Conservation (phyloP, 2,797 vertebrate genomes). For the Darevskia mixta region DNA sequence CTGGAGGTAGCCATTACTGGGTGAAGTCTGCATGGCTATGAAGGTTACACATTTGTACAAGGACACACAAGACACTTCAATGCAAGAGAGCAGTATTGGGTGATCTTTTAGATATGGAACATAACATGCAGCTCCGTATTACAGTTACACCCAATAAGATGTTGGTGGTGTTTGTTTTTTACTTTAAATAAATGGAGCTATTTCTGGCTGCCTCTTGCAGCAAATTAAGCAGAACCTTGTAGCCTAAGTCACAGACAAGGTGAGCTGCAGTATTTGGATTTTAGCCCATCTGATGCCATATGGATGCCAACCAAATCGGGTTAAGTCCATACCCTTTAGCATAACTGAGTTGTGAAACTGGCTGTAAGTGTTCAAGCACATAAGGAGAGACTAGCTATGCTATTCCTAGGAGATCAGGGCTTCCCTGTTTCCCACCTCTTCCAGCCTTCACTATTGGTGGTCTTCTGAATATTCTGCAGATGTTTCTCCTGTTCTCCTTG, state of each 20-base stretch:
- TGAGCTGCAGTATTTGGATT: constrained; percentile 14
- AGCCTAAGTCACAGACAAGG: neutral
- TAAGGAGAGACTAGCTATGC: neutral
- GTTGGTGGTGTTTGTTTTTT: neutral
- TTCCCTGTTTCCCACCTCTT: constrained; percentile 36
- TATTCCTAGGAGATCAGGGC: neutral
- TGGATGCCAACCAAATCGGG: constrained; percentile 10
- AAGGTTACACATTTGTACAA: neutral
- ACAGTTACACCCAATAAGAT: neutral
- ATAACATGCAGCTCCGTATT: neutral
- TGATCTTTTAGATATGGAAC: neutral
- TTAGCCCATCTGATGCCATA: constrained; percentile 5
- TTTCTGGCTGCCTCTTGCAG: constrained; percentile 7
- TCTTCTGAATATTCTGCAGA: constrained; percentile 6
- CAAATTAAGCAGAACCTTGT: constrained; percentile 10
- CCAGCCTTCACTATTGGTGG: neutral
- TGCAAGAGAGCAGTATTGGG: neutral
- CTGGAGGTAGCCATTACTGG: neutral
- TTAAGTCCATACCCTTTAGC: constrained; percentile 11
- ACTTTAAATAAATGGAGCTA: neutral
- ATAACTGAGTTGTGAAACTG: constrained; percentile 26
- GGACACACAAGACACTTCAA: neutral
- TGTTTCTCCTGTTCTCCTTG: constrained; percentile 21
- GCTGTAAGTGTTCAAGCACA: constrained; percentile 18
- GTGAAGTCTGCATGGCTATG: neutral